Conservation (phyloP, 2,888 invertebrate genomes). For the Alloscopus bannaensis region DNA sequence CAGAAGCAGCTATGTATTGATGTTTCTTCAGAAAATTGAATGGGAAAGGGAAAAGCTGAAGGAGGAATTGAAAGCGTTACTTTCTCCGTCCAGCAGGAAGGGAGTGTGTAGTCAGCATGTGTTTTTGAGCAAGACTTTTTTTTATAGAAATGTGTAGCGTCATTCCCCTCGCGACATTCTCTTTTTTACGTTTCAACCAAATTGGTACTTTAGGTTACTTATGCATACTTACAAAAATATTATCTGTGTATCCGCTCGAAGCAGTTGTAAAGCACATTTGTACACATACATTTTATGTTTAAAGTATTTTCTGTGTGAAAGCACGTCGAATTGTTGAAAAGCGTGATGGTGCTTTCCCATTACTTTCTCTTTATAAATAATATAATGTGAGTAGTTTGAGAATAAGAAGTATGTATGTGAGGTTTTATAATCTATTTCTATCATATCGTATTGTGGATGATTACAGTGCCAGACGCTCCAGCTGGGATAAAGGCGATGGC, state of each 20-base stretch:
- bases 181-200: not conserved
- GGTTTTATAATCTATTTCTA: too few relatives aligned
- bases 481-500: conserved; percentile 87
- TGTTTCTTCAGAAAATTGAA: conserved; percentile 37
- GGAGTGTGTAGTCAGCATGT: not conserved
- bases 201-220: conserved; percentile 4
- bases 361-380: too few relatives aligned
- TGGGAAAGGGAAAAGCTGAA: not conserved
- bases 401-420: not conserved
- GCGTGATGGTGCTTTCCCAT: too few relatives aligned
- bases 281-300: too few relatives aligned
- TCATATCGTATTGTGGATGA: not conserved
- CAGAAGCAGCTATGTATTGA: conserved; percentile 38
- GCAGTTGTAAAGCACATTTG: too few relatives aligned
- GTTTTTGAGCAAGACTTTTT: conserved; percentile 12
- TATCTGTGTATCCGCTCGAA: not conserved
- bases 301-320: too few relatives aligned
- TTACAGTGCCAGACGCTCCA: conserved; percentile 85
- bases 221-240: conserved; percentile 1
- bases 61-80: conserved; percentile 22
- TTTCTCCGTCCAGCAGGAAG: not conserved
- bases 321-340: too few relatives aligned
- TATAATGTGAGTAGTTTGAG: too few relatives aligned
- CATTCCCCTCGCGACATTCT: not conserved
- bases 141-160: not conserved